A percentile compares a stretch with the other conserved stretches of the same genome.
Conservation (phyloP, 2,888 invertebrate genomes). For the Osmoderma eremita region DNA sequence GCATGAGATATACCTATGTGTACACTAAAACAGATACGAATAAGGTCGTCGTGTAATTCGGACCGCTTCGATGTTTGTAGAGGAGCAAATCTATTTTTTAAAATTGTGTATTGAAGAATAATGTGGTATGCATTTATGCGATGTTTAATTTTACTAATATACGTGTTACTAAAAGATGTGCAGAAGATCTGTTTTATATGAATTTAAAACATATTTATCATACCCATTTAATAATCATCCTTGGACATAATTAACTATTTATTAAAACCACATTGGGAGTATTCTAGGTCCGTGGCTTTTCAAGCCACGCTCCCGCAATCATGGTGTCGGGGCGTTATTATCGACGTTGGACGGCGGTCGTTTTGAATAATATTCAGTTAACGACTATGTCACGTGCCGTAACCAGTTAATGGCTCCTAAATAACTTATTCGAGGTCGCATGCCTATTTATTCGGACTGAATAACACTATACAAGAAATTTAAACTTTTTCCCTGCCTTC, state of each 20-base stretch:
- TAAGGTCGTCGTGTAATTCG: too few relatives aligned
- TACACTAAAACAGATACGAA: too few relatives aligned
- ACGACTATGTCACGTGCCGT: slow-evolving; percentile 55
- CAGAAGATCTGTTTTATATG: too few relatives aligned
- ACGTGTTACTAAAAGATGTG: too few relatives aligned
- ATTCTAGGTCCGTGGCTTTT: slow-evolving; percentile 46
- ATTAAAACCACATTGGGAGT: slow-evolving; percentile 36
- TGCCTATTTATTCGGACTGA: slow-evolving; percentile 17
- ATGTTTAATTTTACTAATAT: too few relatives aligned
- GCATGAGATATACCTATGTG: neutral
- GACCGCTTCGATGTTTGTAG: too few relatives aligned
- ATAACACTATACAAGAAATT: slow-evolving; percentile 23
- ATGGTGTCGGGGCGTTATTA: slow-evolving; percentile 58
- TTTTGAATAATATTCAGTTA: slow-evolving; percentile 58
- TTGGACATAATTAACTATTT: slow-evolving; percentile 29
- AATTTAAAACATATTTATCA: too few relatives aligned
- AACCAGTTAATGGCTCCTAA: slow-evolving; percentile 29
- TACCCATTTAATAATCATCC: neutral
- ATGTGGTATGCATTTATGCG: too few relatives aligned
- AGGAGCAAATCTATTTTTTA: too few relatives aligned
- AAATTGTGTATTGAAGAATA: too few relatives aligned
- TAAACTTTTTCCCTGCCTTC: neutral
- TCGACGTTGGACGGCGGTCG: slow-evolving; percentile 54
- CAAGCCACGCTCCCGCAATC: slow-evolving; percentile 56
- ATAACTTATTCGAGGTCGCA: slow-evolving; percentile 7